Conservation (phyloP, 2,113 vertebrate species). For the Synodontis membranacea region DNA sequence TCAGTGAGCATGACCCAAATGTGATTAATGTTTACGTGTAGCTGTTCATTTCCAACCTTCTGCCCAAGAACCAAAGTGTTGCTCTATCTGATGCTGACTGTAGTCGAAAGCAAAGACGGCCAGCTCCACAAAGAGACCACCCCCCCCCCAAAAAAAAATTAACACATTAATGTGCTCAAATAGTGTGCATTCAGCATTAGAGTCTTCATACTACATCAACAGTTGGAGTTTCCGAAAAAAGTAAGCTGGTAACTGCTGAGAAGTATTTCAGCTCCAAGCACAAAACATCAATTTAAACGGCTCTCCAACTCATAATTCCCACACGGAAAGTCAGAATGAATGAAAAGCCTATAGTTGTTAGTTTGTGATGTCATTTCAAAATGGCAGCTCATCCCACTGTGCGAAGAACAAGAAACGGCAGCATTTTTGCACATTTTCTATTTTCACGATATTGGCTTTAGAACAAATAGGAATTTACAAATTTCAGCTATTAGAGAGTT, state of each 20-base stretch:
- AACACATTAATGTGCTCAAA: not conserved
- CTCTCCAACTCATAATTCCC: not conserved
- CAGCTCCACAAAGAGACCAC: not conserved
- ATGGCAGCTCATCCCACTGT: not conserved
- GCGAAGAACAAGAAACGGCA: not conserved
- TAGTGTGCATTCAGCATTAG: not conserved
- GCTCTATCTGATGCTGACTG: not conserved
- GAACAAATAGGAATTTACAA: not conserved
- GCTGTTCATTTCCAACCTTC: not conserved
- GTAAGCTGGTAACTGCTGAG: not conserved
- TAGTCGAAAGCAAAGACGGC: not conserved
- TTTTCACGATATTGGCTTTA: not conserved
- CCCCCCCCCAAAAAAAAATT: too few species aligned
- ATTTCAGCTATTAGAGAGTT: not conserved
- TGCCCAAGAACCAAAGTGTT: not conserved
- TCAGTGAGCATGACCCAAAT: slow-evolving; percentile 16
- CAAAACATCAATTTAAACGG: not conserved
- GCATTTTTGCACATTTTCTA: not conserved
- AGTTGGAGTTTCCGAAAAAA: too few species aligned
- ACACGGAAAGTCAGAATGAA: not conserved
- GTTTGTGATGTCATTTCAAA: not conserved
- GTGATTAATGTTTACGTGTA: slow-evolving; percentile 6
- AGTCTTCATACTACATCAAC: not conserved
- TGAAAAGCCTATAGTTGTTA: not conserved
- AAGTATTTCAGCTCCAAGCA: not conserved